Conservation (phyloP, 2,113 vertebrate genomes). For the Carassius carassius region DNA sequence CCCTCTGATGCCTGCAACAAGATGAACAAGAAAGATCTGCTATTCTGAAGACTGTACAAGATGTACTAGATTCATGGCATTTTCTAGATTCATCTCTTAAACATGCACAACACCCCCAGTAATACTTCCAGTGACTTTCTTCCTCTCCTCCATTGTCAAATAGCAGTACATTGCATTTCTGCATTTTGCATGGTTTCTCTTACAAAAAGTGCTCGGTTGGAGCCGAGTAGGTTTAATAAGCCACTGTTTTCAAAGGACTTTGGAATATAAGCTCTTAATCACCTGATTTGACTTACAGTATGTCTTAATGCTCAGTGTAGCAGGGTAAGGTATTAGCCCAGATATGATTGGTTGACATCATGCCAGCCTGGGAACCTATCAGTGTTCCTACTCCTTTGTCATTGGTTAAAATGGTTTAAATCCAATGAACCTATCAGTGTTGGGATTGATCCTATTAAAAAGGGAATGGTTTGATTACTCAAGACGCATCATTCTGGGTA, state of each 20-base stretch:
- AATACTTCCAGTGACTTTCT: not conserved
- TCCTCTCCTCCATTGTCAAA: not conserved
- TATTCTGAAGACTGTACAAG: not conserved
- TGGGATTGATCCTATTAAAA: no score
- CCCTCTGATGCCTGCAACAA: conserved; percentile 88
- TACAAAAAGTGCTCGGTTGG: no score
- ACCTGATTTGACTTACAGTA: conserved; percentile 8
- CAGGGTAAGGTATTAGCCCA: no score
- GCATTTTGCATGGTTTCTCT: conserved; percentile 6
- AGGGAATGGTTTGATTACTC: no score
- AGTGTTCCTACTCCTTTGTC: no score
- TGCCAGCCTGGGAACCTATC: no score
- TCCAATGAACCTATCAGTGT: no score
- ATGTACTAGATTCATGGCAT: not conserved
- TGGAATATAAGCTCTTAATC: conserved; percentile 31
- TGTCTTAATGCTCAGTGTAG: not conserved
- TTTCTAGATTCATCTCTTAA: not conserved
- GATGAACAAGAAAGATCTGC: not conserved
- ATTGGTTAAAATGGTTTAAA: no score
- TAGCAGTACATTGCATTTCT: not conserved
- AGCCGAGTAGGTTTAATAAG: not conserved
- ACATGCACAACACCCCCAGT: not conserved
- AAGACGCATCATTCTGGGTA: no score
- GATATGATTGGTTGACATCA: no score
- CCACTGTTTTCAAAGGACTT: conserved; percentile 20